phyloP scores from a whole-genome alignment of 64 coral and sea anemone species.

The Montipora efflorescens region DNA sequence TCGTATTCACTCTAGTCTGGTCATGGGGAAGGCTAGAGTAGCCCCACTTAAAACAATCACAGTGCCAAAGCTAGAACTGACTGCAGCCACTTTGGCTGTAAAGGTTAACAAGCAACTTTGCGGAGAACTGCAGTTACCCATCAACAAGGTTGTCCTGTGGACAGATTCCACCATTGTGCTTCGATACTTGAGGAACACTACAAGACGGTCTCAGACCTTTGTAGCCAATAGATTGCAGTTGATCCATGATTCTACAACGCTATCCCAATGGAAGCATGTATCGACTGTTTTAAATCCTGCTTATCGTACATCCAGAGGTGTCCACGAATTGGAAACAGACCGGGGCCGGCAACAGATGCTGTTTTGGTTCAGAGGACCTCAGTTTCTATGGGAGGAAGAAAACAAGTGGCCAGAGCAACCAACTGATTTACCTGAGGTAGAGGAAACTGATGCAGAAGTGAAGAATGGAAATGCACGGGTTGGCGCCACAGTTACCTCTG shows the following conservation, averaged over 20 bases:
- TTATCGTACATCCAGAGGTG: conserved; percentile 46
- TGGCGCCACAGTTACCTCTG: neutral
- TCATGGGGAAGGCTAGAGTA: conserved; percentile 56
- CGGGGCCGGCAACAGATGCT: neutral
- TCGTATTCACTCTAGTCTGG: conserved; percentile 7
- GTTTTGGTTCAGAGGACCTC: conserved; percentile 4
- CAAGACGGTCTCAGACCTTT: conserved; percentile 46
- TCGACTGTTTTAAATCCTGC: conserved; percentile 35
- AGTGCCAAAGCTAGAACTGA: conserved; percentile 50
- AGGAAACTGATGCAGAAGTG: conserved; percentile 40
- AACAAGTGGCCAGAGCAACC: conserved; percentile 26
- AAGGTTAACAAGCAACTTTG: conserved; percentile 48
- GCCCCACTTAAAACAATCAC: conserved; percentile 53
- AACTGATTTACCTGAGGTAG: conserved; percentile 26
- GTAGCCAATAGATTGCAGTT: conserved; percentile 57
- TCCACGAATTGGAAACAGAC: neutral
- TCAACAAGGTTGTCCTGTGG: conserved; percentile 35
- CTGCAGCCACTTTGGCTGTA: conserved; percentile 55
- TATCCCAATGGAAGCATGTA: conserved; percentile 50
- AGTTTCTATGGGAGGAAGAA: neutral
- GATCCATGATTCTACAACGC: conserved; percentile 30
- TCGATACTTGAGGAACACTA: conserved; percentile 51
- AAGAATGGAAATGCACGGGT: neutral
- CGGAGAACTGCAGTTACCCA: conserved; percentile 26
- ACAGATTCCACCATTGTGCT: conserved; percentile 3